phyloP scores from a whole-genome alignment of 2,888 invertebrate species.

The Cantharis nigra region DNA sequence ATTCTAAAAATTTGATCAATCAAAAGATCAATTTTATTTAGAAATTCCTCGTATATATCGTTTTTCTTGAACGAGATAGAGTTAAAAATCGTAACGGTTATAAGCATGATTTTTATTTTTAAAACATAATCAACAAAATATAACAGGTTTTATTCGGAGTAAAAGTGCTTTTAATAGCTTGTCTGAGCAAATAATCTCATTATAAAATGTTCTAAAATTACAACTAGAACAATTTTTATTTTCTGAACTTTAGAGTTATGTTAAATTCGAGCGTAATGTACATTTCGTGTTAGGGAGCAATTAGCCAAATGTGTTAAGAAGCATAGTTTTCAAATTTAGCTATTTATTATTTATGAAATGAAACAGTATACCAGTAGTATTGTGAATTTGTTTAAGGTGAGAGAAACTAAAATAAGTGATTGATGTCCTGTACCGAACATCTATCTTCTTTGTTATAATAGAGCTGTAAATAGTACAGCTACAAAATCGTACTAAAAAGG shows the following conservation, averaged over 20 bases:
- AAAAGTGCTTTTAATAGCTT: no score
- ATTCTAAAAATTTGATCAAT: no score
- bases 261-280: background rate
- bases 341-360: background rate
- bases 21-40: no score
- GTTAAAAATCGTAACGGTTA: no score
- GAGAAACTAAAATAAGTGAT: background rate
- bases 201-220: background rate
- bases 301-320: background rate
- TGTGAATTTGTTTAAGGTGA: background rate
- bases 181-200: no score
- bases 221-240: background rate
- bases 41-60: no score
- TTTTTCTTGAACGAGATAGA: no score
- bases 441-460: background rate
- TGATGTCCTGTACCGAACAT: background rate
- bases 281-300: background rate
- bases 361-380: background rate
- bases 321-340: background rate
- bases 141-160: no score
- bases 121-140: no score
- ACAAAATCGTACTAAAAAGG: slow-evolving; percentile 3
- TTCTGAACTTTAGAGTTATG: background rate
- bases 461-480: slow-evolving; percentile 10
- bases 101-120: no score